Evolutionary conservation across 2,113 vertebrate genomes (phyloP).

Genomic region (Vicugna pacos): DNA sequence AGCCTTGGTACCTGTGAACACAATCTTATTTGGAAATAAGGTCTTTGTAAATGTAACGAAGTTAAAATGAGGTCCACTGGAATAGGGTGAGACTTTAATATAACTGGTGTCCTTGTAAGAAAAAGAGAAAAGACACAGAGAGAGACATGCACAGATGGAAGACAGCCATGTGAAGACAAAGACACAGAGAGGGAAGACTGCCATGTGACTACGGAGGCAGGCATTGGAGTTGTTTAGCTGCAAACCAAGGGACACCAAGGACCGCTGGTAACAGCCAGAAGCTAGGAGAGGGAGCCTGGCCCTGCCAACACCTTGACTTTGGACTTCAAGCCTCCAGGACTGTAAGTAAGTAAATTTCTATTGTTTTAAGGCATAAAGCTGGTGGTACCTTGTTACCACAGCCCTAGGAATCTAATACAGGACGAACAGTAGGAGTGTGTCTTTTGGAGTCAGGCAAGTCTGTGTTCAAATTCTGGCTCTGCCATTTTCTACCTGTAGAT

Average conservation of each 20-base stretch:
- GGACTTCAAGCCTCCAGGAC: neutral
- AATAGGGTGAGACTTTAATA: neutral
- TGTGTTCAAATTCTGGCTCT: neutral
- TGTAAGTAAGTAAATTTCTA: neutral
- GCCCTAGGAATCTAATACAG: neutral
- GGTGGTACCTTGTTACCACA: neutral
- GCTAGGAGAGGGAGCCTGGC: neutral
- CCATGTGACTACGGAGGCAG: neutral
- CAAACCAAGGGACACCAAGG: neutral
- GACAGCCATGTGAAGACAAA: neutral
- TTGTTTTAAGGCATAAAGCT: neutral
- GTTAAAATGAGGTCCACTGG: neutral
- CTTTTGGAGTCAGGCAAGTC: neutral
- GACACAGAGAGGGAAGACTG: neutral
- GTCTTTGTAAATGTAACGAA: conserved; percentile 25
- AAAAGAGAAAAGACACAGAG: neutral
- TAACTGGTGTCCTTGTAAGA: neutral
- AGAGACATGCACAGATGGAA: neutral
- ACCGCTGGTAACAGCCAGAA: neutral
- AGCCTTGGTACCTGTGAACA: neutral
- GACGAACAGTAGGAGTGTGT: neutral
- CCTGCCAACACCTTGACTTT: neutral
- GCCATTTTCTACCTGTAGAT: neutral
- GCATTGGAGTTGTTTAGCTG: neutral
- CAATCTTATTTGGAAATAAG: neutral